A percentile compares a stretch with the other conserved stretches of the same genome.
phyloP scores from a whole-genome alignment of 2,113 vertebrate species.

The Romanogobio albipinnatus region DNA sequence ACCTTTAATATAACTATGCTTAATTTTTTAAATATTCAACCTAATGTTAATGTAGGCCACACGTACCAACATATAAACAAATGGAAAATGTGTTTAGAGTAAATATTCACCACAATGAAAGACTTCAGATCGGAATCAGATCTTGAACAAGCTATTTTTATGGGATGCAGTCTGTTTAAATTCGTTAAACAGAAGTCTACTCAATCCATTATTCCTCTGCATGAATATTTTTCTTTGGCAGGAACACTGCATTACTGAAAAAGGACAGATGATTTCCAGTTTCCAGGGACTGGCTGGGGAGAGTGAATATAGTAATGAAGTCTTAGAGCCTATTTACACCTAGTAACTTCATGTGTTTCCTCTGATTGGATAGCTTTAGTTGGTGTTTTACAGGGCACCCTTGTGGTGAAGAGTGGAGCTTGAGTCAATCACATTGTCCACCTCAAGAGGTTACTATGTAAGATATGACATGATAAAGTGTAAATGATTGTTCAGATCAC shows the following conservation, averaged over 20 bases:
- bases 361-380: no score
- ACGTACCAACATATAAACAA: neutral
- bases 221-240: slow-evolving; percentile 10
- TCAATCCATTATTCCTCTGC: slow-evolving; percentile 4
- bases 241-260: slow-evolving; percentile 6
- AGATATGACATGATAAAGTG: neutral
- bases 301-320: neutral
- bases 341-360: no score
- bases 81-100: neutral
- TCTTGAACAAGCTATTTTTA: neutral
- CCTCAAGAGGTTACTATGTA: neutral
- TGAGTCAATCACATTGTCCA: neutral
- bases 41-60: neutral
- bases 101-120: neutral
- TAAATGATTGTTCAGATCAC: neutral
- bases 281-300: neutral
- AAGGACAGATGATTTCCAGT: neutral
- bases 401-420: neutral
- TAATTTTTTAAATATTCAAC: neutral
- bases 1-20: no score
- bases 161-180: neutral
- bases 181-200: slow-evolving; percentile 4
- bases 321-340: no score
- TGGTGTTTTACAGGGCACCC: neutral
- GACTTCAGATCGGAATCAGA: neutral